Base-by-base conservation (phyloP, 2,888 invertebrate species). In the Tipula helvola region DNA sequence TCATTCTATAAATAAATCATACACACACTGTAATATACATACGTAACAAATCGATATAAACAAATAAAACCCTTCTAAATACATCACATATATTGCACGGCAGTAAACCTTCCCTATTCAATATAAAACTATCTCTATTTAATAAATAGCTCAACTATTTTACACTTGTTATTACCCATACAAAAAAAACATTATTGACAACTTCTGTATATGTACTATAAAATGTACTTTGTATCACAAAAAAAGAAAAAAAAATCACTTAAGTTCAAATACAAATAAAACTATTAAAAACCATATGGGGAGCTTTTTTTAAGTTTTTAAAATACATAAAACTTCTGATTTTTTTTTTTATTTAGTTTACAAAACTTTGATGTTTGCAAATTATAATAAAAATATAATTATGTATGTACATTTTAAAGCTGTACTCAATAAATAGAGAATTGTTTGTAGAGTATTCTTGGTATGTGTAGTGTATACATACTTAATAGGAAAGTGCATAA, bases 241-340 rank as follows among this genome's bases (percentile, higher is more conserved):
- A 71, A 71, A 71, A n/a, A n/a, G n/a, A n/a, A n/a, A n/a, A n/a
- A n/a, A n/a, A 18, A 71, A 10, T 16, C 3, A 4, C 8, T 28
- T 71, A 71, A 71, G 71, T 71, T 71, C 71, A 71, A 71, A 71
- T 71, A 71, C 71, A 71, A 71, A 71, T 71, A 71, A 71, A 71
- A 71, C 71, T 71, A 71, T 71, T 71, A 71, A 71, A 71, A 71
- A 71, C 7, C 71, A 71, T 71, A 71, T 71, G 71, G 71, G 2
- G 71, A 71, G 71, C 71, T 71, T 71, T 71, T 71, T 52, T 28
- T 4, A 0, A 57, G 57, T 18, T 57, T 47, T 47, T 13, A 12
- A 28, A 28, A 28, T 28, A 28, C 28, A 28, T 28, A 28, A 28
- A 28, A 28, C 1, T 28, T 28, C 1, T 28, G 28, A 28, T 28